These are phyloP conservation scores for Chrysomela aeneicollis DNA, from an alignment of 2,888 invertebrate genomes.

Conservation along the genomic window DNA sequence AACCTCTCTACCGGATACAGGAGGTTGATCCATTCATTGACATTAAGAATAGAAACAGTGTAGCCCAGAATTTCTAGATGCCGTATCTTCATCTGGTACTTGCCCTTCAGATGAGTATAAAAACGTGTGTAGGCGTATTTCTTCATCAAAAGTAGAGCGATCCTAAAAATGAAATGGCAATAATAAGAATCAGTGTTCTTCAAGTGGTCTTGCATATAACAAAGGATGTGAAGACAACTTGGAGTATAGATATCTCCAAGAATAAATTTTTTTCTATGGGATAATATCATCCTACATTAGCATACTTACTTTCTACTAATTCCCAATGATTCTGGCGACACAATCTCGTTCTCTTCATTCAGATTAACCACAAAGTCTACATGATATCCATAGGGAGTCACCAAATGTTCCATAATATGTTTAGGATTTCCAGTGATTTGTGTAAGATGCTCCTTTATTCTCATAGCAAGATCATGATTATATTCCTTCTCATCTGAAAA, in stretches of 20 bases:
- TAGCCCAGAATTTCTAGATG: slow-evolving; percentile 73
- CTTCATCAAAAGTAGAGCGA: slow-evolving; percentile 63
- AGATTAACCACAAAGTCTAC: slow-evolving; percentile 59
- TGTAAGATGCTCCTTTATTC: slow-evolving; percentile 49
- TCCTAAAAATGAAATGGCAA: slow-evolving; percentile 51
- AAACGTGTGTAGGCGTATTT: slow-evolving; percentile 63
- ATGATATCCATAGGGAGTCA: slow-evolving; percentile 62
- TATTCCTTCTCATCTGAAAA: slow-evolving; percentile 29
- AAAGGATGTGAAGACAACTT: too few relatives aligned
- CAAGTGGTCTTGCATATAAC: slow-evolving; percentile 10
- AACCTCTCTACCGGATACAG: slow-evolving; percentile 64
- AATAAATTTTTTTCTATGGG: too few relatives aligned
- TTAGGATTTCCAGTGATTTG: slow-evolving; percentile 48
- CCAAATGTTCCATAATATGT: slow-evolving; percentile 50
- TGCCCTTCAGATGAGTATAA: slow-evolving; percentile 62
- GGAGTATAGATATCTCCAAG: too few relatives aligned
- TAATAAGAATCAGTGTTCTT: slow-evolving; percentile 5
- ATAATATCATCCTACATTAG: too few relatives aligned
- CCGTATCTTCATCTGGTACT: slow-evolving; percentile 63
- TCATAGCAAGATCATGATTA: slow-evolving; percentile 29
- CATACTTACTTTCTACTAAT: slow-evolving; percentile 45
- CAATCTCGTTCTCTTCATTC: slow-evolving; percentile 43
- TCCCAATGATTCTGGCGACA: slow-evolving; percentile 34
- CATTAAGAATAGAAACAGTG: slow-evolving; percentile 65
- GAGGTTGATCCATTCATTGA: slow-evolving; percentile 66